A percentile compares a stretch with the other conserved stretches of the same genome.
Conservation (phyloP, 2,888 invertebrate genomes). For the Archaeoteleia sp. region DNA sequence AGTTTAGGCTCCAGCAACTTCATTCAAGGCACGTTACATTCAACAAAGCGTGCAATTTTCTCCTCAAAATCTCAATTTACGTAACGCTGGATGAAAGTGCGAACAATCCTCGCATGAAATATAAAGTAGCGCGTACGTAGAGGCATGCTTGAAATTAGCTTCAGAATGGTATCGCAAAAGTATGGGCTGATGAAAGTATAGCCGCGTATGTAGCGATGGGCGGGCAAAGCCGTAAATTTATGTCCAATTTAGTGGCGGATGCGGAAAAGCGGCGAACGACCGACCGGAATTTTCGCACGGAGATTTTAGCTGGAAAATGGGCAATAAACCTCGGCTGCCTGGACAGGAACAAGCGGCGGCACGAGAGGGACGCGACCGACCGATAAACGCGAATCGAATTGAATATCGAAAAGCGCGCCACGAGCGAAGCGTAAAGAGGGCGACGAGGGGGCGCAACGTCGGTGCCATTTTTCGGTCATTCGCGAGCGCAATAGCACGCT, state of each 20-base stretch:
- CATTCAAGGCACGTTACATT: neutral
- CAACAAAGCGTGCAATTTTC: neutral
- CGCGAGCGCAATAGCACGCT: neutral
- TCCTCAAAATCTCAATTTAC: neutral
- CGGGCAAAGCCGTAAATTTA: constrained; percentile 59
- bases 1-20: too few relatives aligned
- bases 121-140: constrained; percentile 1
- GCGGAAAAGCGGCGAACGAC: constrained; percentile 55
- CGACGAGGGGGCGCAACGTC: constrained; percentile 9
- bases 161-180: neutral
- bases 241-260: constrained; percentile 64
- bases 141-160: neutral
- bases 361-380: constrained; percentile 7
- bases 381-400: constrained; percentile 56
- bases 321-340: constrained; percentile 61
- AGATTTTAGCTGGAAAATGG: constrained; percentile 58
- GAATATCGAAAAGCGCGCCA: constrained; percentile 57
- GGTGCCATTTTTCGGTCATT: constrained; percentile 21
- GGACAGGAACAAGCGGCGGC: constrained; percentile 50
- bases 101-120: neutral
- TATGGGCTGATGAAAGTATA: constrained; percentile 4
- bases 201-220: neutral
- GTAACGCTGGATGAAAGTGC: neutral
- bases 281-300: constrained; percentile 64
- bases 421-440: constrained; percentile 19